These are phyloP conservation scores for Alca torda DNA, from an alignment of 2,797 vertebrate genomes.

Conservation along the genomic window DNA sequence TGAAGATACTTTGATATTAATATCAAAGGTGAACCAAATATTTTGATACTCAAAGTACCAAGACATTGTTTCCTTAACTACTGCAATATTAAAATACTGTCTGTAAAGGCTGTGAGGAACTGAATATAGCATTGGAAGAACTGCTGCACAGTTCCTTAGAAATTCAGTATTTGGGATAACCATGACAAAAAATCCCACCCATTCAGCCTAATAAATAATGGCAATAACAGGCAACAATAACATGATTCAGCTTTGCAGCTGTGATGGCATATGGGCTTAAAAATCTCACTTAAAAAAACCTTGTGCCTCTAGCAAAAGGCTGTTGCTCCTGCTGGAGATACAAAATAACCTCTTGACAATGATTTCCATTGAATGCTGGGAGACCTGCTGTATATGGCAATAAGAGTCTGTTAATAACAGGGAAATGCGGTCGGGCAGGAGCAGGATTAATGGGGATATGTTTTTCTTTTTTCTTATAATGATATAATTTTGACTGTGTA, in stretches of 20 bases:
- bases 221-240: neutral
- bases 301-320: neutral
- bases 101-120: neutral
- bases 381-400: neutral
- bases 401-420: neutral
- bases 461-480: neutral
- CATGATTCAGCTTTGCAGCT: neutral
- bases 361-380: neutral
- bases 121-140: neutral
- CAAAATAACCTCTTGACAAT: neutral
- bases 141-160: neutral
- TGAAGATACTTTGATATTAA: neutral
- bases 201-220: neutral
- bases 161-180: neutral
- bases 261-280: neutral
- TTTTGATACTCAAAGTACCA: neutral
- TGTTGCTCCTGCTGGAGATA: neutral
- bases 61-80: neutral
- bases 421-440: neutral
- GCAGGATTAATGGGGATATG: neutral
- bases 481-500: neutral
- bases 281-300: neutral
- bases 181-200: neutral
- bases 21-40: neutral
- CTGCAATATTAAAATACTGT: neutral